Evolutionary conservation across 1,140 invertebrate species (phyloP).

Genomic region (Atta texana): DNA sequence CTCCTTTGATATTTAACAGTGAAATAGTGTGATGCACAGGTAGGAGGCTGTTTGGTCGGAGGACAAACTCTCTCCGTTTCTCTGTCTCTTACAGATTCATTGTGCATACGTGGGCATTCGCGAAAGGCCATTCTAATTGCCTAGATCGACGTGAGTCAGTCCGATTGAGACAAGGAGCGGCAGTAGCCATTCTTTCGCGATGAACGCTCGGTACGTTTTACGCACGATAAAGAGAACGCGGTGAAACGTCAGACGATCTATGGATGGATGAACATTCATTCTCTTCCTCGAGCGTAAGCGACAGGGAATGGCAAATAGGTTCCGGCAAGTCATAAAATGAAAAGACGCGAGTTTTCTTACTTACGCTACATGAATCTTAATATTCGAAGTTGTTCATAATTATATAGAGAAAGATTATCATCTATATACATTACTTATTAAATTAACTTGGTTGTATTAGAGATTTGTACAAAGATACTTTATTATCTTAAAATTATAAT

Average conservation of each 20-base stretch:
- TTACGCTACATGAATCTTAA: neutral
- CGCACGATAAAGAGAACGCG: constrained; percentile 35
- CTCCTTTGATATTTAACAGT: no score
- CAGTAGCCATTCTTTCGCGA: constrained; percentile 8
- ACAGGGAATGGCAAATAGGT: neutral
- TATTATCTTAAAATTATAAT: neutral
- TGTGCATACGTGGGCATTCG: constrained; percentile 5
- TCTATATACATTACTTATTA: neutral
- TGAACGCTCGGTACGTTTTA: constrained; percentile 6
- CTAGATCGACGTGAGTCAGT: constrained; percentile 69
- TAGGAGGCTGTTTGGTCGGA: neutral
- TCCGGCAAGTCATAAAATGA: constrained; percentile 17
- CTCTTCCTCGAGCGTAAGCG: constrained; percentile 19
- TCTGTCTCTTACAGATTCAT: neutral
- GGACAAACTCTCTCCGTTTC: neutral
- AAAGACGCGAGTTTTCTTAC: neutral
- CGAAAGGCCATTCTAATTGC: constrained; percentile 72
- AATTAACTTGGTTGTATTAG: neutral
- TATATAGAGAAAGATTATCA: neutral
- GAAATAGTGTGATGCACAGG: neutral
- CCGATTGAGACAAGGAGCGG: constrained; percentile 42
- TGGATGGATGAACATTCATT: constrained; percentile 9
- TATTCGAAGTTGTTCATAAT: neutral
- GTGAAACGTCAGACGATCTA: constrained; percentile 12
- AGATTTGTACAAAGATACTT: neutral